Conservation (phyloP, 2,113 vertebrate genomes). For the Rhombomys opimus region DNA sequence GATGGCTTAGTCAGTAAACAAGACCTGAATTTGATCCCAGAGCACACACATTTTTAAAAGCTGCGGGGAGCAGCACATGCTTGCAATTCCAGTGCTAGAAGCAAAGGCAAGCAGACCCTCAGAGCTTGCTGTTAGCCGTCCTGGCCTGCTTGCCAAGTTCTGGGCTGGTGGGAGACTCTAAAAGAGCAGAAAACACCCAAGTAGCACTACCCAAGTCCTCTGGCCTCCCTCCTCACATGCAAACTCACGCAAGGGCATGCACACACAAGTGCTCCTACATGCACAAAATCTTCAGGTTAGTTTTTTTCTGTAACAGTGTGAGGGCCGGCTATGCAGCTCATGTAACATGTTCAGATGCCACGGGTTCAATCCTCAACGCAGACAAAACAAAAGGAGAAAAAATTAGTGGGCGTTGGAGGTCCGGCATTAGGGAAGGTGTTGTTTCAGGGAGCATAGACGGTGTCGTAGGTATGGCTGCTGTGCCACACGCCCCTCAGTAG, state of each 20-base stretch:
- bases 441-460: neutral
- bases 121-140: neutral
- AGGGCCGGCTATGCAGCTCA: neutral
- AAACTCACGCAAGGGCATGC: neutral
- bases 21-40: neutral
- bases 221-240: neutral
- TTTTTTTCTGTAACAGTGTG: neutral
- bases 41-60: neutral
- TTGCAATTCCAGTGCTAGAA: neutral
- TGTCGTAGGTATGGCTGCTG: no score
- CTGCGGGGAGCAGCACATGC: neutral
- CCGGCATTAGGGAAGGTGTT: neutral
- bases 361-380: neutral
- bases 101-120: neutral
- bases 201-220: neutral
- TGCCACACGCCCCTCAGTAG: no score
- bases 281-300: neutral
- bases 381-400: neutral
- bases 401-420: no score
- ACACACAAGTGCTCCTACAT: neutral
- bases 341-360: neutral
- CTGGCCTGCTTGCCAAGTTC: neutral
- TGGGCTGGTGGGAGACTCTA: neutral
- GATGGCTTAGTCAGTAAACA: neutral
- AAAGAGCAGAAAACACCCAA: neutral